Conservation (phyloP, 1,140 invertebrate species). For the Colletes gigas region DNA sequence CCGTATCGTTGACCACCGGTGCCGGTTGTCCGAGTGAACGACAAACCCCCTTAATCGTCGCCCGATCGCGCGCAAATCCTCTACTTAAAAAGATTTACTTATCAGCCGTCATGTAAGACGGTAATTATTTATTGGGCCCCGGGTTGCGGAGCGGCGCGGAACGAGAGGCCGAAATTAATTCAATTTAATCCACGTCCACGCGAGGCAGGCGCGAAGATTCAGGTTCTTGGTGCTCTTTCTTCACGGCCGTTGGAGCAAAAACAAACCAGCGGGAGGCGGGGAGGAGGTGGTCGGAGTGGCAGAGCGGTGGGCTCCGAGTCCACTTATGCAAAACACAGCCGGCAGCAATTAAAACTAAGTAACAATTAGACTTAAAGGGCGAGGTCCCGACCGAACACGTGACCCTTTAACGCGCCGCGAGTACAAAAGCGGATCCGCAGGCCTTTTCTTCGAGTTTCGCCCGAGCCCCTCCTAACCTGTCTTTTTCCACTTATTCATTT, state of each 20-base stretch:
- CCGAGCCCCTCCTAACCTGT: slow-evolving; percentile 6
- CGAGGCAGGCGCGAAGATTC: slow-evolving; percentile 64
- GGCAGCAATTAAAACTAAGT: slow-evolving; percentile 74
- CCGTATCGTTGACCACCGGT: not conserved
- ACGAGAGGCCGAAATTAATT: slow-evolving; percentile 70
- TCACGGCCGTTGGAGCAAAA: slow-evolving; percentile 42
- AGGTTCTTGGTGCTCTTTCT: slow-evolving; percentile 41
- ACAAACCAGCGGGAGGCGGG: slow-evolving; percentile 6
- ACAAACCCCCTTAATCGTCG: slow-evolving; percentile 23
- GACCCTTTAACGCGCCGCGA: slow-evolving; percentile 67
- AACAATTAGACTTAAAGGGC: slow-evolving; percentile 71
- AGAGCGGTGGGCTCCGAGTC: slow-evolving; percentile 1
- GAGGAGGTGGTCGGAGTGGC: not conserved
- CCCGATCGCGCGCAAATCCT: slow-evolving; percentile 45
- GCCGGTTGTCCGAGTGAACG: not conserved
- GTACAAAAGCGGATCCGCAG: slow-evolving; percentile 49
- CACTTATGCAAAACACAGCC: slow-evolving; percentile 64
- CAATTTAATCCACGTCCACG: slow-evolving; percentile 71
- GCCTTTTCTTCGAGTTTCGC: slow-evolving; percentile 20
- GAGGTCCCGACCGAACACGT: slow-evolving; percentile 69
- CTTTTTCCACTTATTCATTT: slow-evolving; percentile 16
- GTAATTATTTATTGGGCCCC: slow-evolving; percentile 63
- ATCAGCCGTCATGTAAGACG: slow-evolving; percentile 58
- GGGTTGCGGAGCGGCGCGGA: slow-evolving; percentile 30
- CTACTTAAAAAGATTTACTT: slow-evolving; percentile 65